Percentiles rank a stretch among this genome's conserved stretches.
These are phyloP conservation scores for Pelagia noctiluca DNA, from an alignment of 30 jellyfish, hydroid and myxozoan genomes.

Conservation along the genomic window DNA sequence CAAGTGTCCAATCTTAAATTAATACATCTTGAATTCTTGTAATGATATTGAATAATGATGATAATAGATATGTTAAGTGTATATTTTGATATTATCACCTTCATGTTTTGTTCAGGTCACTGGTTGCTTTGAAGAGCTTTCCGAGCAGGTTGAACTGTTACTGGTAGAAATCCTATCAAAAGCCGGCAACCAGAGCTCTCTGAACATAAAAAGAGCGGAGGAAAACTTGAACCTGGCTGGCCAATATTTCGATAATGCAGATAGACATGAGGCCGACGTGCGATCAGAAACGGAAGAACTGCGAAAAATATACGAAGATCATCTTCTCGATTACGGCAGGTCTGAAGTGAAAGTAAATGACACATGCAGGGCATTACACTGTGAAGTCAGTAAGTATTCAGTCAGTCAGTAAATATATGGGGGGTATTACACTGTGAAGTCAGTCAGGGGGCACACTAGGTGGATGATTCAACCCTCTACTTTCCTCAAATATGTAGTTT, in stretches of 20 bases:
- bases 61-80: no score
- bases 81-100: neutral
- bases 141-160: constrained; percentile 83
- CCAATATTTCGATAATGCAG: constrained; percentile 82
- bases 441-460: constrained; percentile 65
- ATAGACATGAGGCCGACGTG: constrained; percentile 71
- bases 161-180: constrained; percentile 77
- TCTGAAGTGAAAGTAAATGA: constrained; percentile 92
- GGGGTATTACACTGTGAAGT: constrained; percentile 65
- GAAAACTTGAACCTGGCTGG: constrained; percentile 90
- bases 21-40: no score
- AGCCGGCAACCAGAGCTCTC: constrained; percentile 97
- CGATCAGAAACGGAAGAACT: constrained; percentile 72
- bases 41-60: no score
- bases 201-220: constrained; percentile 91
- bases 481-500: no score
- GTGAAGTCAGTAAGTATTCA: constrained; percentile 83
- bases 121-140: constrained; percentile 94
- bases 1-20: no score
- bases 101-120: constrained; percentile 62
- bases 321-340: constrained; percentile 91
- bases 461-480: neutral
- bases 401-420: constrained; percentile 59
- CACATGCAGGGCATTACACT: constrained; percentile 70
- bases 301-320: constrained; percentile 73